These are phyloP conservation scores for Amaurobius ferox DNA, from an alignment of 2,888 invertebrate genomes.

Conservation along the genomic window DNA sequence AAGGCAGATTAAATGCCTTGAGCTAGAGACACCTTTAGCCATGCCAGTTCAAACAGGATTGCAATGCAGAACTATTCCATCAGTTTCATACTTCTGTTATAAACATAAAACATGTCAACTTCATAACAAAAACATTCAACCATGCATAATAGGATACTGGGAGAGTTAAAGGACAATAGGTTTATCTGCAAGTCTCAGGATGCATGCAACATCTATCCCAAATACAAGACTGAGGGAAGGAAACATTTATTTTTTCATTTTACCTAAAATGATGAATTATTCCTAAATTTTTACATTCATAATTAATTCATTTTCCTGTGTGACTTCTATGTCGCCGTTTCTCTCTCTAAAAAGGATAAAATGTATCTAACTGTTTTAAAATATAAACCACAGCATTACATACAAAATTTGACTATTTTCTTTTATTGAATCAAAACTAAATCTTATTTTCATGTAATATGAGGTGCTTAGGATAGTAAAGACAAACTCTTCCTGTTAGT, in stretches of 20 bases:
- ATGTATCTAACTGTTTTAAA: slow-evolving; percentile 10
- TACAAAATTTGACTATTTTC: too few species aligned
- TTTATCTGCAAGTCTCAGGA: background rate
- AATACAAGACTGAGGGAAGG: background rate
- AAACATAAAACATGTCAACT: too few species aligned
- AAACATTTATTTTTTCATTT: background rate
- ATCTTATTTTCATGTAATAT: too few species aligned
- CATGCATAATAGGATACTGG: background rate
- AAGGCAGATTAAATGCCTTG: too few species aligned
- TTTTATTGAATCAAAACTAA: too few species aligned
- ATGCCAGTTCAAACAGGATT: too few species aligned
- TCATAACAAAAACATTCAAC: background rate
- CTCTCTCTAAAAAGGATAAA: slow-evolving; percentile 42
- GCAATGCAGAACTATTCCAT: too few species aligned
- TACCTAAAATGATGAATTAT: slow-evolving; percentile 13
- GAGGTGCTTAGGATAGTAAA: too few species aligned
- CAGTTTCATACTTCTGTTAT: too few species aligned
- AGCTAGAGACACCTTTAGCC: too few species aligned
- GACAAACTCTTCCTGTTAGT: too few species aligned
- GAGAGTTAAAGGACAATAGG: background rate
- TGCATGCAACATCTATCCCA: background rate
- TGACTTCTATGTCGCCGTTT: slow-evolving; percentile 32
- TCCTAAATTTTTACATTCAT: slow-evolving; percentile 24
- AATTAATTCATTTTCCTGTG: slow-evolving; percentile 30
- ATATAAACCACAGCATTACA: too few species aligned